Percentiles rank a stretch among this genome's conserved stretches.
Evolutionary conservation across 2,113 vertebrate species (phyloP).

Genomic region (Lophura nycthemera): DNA sequence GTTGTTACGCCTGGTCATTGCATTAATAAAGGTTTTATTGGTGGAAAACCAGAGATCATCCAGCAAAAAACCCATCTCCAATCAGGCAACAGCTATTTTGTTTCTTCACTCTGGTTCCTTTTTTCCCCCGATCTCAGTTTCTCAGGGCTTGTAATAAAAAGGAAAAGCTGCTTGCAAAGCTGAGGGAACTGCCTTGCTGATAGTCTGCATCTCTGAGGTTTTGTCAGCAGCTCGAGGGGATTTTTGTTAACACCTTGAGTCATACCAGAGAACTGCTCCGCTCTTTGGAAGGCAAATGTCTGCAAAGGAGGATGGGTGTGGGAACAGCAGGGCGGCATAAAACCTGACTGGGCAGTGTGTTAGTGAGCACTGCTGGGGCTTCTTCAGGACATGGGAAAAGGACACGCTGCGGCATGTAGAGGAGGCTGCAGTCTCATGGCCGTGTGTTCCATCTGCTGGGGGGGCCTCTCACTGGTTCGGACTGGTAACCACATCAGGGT

Average conservation of each 20-base stretch:
- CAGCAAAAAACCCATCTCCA: background rate
- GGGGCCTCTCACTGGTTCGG: background rate
- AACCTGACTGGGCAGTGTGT: background rate
- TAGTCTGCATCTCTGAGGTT: background rate
- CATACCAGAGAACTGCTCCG: background rate
- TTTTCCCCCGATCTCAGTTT: background rate
- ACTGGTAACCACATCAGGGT: fast-evolving
- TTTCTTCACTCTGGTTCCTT: background rate
- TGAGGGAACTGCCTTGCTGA: background rate
- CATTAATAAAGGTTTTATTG: slow-evolving; percentile 14
- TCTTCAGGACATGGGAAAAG: background rate
- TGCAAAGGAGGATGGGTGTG: background rate
- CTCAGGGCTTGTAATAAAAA: background rate
- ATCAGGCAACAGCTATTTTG: background rate
- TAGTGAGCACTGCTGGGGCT: background rate
- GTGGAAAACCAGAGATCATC: slow-evolving; percentile 14
- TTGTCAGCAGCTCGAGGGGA: slow-evolving; percentile 15
- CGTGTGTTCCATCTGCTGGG: background rate
- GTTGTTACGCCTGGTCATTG: background rate
- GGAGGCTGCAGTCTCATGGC: background rate
- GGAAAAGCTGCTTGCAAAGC: background rate
- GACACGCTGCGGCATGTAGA: background rate
- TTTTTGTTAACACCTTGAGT: slow-evolving; percentile 14
- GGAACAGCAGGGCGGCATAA: background rate
- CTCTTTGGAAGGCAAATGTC: background rate